These are phyloP conservation scores for Vollenhovia emeryi DNA, from an alignment of 1,140 invertebrate genomes.

Conservation along the genomic window DNA sequence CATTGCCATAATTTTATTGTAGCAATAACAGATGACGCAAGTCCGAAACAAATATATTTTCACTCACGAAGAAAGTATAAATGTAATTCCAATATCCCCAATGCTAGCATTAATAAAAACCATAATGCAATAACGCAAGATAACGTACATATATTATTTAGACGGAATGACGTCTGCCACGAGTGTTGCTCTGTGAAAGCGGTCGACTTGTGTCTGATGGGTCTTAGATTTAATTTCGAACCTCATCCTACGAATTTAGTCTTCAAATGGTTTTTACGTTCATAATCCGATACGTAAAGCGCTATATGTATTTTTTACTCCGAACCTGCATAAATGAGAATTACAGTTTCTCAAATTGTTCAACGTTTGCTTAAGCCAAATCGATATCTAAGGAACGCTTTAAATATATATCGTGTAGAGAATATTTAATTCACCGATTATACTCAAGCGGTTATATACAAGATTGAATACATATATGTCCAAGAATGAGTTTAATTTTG, in stretches of 20 bases:
- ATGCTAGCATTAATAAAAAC: not conserved
- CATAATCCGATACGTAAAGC: too few species aligned
- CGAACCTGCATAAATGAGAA: too few species aligned
- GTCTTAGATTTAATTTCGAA: too few species aligned
- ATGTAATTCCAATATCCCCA: not conserved
- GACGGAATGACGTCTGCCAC: too few species aligned
- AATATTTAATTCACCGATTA: not conserved
- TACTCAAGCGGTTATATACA: not conserved
- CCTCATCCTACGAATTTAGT: too few species aligned
- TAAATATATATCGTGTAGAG: not conserved
- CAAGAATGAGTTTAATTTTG: not conserved
- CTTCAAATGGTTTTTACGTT: too few species aligned
- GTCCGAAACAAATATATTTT: slow-evolving; percentile 14
- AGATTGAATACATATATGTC: not conserved
- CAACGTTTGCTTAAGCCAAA: too few species aligned
- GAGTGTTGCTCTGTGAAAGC: too few species aligned
- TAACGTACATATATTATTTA: not conserved
- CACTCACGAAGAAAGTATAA: not conserved
- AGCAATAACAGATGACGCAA: not conserved
- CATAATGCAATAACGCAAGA: not conserved
- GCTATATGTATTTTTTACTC: too few species aligned
- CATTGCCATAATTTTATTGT: not conserved
- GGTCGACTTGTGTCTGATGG: too few species aligned
- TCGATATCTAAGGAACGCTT: too few species aligned
- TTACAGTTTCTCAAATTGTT: too few species aligned